phyloP scores from a whole-genome alignment of 2,888 invertebrate genomes.

The Muscina levida region DNA sequence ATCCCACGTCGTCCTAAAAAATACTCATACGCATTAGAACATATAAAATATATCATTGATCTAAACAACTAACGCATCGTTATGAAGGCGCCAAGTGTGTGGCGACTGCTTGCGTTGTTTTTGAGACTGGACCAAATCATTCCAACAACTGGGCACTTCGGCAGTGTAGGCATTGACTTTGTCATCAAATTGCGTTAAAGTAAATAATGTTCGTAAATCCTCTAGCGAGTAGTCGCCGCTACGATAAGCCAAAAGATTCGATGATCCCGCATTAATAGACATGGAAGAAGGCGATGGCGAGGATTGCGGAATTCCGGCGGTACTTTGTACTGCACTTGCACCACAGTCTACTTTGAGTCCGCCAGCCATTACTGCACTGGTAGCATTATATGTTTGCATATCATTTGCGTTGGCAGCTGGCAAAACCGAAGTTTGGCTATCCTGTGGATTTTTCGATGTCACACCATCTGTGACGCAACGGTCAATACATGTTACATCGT shows the following conservation, averaged over 20 bases:
- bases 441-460: constrained; percentile 39
- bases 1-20: constrained; percentile 89
- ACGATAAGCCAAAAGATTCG: constrained; percentile 82
- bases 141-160: constrained; percentile 96
- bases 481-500: constrained; percentile 48
- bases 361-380: constrained; percentile 23
- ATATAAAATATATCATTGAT: not conserved
- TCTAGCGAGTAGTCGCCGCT: constrained; percentile 81
- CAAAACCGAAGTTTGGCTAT: constrained; percentile 13
- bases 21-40: constrained; percentile 3
- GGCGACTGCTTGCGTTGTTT: constrained; percentile 93
- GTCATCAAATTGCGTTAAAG: constrained; percentile 88
- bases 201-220: constrained; percentile 86
- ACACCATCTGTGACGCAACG: constrained; percentile 56
- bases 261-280: constrained; percentile 68
- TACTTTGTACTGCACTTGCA: constrained; percentile 19
- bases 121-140: constrained; percentile 94
- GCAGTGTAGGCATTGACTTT: constrained; percentile 85
- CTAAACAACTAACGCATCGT: constrained; percentile 84
- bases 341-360: constrained; percentile 67
- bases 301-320: constrained; percentile 67
- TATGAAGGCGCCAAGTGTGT: constrained; percentile 93
- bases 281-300: constrained; percentile 73
- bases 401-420: constrained; percentile 11
- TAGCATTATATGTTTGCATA: constrained; percentile 22